Percentiles rank a stretch among this genome's conserved stretches.
phyloP scores from a whole-genome alignment of 1,140 invertebrate genomes.

The Microvelia longipes region DNA sequence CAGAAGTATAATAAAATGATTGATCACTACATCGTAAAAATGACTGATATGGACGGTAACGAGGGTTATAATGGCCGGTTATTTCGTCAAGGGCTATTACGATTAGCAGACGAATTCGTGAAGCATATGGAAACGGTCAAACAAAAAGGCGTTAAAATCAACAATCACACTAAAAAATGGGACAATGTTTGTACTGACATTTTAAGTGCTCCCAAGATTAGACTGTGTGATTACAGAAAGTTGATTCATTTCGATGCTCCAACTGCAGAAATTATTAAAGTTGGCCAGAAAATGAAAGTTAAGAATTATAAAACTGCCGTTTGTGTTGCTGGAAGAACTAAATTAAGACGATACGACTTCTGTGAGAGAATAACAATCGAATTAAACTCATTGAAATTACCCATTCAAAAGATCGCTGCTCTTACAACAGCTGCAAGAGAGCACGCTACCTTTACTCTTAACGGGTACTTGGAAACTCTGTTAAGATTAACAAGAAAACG shows the following conservation, averaged over 20 bases:
- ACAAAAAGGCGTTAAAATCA: neutral
- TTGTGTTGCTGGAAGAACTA: neutral
- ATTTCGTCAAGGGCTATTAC: neutral
- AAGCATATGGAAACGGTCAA: neutral
- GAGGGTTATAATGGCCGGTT: neutral
- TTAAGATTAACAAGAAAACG: neutral
- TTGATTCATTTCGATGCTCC: neutral
- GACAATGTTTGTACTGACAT: neutral
- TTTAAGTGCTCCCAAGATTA: neutral
- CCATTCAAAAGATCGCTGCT: neutral
- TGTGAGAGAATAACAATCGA: neutral
- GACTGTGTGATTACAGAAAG: neutral
- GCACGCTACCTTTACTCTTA: neutral
- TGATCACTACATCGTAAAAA: neutral
- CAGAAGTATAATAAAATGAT: neutral
- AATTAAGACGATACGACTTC: neutral
- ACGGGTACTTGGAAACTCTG: neutral
- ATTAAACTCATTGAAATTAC: neutral
- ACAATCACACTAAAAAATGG: neutral
- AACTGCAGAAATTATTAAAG: neutral
- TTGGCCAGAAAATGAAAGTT: neutral
- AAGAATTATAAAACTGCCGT: neutral
- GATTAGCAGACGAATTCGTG: neutral
- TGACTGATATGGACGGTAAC: neutral
- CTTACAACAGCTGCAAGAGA: neutral